A percentile compares a stretch with the other conserved stretches of the same genome.
Conservation (phyloP, 2,888 invertebrate species). For the Sussaba pulchella region DNA sequence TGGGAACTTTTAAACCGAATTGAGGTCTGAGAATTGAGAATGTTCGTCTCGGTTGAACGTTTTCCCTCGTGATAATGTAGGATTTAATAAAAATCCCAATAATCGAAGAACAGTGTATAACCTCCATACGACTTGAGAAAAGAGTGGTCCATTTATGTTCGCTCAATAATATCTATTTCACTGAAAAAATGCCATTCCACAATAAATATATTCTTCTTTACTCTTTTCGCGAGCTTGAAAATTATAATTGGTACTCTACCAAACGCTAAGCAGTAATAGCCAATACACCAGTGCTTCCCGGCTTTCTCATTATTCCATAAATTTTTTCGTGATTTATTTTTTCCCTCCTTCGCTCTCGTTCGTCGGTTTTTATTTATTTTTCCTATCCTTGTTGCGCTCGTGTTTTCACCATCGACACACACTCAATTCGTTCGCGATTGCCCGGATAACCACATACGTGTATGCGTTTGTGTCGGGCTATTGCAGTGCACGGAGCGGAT, state of each 20-base stretch:
- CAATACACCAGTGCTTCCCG: not conserved
- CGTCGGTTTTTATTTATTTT: constrained; percentile 7
- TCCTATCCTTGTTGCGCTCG: not conserved
- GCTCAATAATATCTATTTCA: too few species aligned
- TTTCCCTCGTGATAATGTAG: too few species aligned
- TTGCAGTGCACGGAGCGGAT: not conserved
- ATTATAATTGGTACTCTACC: too few species aligned
- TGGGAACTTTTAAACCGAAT: too few species aligned
- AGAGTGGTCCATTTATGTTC: too few species aligned
- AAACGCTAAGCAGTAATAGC: not conserved
- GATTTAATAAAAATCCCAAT: too few species aligned
- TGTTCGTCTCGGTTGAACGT: too few species aligned
- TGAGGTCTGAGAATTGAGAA: too few species aligned
- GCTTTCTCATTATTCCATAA: not conserved
- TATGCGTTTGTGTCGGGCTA: not conserved
- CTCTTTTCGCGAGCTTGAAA: not conserved
- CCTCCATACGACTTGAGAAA: too few species aligned
- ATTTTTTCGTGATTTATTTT: constrained; percentile 5
- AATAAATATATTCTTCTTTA: too few species aligned
- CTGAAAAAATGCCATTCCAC: too few species aligned
- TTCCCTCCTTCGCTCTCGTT: constrained; percentile 3
- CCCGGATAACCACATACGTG: not conserved
- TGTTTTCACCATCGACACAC: not conserved
- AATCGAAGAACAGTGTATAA: too few species aligned
- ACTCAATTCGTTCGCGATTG: not conserved